Percentiles rank a stretch among this genome's conserved stretches.
Conservation (phyloP, 2,888 invertebrate genomes). For the Ophion ventricosus region DNA sequence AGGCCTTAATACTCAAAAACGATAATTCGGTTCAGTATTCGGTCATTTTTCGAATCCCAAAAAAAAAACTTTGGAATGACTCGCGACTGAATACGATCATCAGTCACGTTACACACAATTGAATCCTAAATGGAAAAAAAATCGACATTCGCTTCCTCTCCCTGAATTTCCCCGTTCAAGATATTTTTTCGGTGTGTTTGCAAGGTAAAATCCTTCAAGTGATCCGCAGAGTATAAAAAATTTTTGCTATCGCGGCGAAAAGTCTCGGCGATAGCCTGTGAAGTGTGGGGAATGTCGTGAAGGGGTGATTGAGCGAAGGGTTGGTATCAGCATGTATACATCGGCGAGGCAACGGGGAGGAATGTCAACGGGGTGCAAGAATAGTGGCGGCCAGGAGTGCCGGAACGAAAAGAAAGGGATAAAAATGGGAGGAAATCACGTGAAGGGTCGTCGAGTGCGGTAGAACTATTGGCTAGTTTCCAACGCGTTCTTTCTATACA, state of each 20-base stretch:
- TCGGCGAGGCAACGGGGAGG: constrained; percentile 1
- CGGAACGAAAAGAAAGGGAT: background rate
- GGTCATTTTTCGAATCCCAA: too few relatives aligned
- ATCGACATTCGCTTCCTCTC: too few relatives aligned
- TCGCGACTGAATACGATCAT: too few relatives aligned
- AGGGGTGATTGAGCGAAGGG: constrained; percentile 19
- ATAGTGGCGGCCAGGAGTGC: background rate
- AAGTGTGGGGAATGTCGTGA: background rate
- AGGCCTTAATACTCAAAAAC: too few relatives aligned
- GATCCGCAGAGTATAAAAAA: constrained; percentile 1
- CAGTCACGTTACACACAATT: too few relatives aligned
- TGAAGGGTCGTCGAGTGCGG: background rate
- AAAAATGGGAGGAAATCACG: constrained; percentile 14
- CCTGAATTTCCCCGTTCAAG: background rate
- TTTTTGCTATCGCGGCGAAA: constrained; percentile 20
- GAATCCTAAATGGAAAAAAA: too few relatives aligned
- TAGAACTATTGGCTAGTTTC: background rate
- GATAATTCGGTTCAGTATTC: too few relatives aligned
- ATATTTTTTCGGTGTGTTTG: background rate
- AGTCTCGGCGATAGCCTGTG: constrained; percentile 1
- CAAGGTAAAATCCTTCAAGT: background rate
- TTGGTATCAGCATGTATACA: constrained; percentile 27
- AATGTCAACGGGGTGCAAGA: constrained; percentile 35
- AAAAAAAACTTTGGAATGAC: too few relatives aligned
- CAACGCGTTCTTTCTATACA: background rate